Evolutionary conservation across 1,140 invertebrate genomes (phyloP).

Genomic region (Diuraphis noxia): DNA sequence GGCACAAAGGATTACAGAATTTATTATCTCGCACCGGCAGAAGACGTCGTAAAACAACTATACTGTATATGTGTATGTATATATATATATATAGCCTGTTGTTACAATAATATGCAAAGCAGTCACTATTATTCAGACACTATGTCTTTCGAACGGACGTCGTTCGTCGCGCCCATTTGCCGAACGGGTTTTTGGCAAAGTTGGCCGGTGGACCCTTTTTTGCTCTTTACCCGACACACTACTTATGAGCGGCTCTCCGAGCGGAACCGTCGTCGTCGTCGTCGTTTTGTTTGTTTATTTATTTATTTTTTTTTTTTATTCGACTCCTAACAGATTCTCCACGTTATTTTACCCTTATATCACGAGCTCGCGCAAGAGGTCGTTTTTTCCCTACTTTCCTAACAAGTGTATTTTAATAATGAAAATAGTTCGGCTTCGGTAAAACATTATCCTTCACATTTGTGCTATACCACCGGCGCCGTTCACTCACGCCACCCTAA

Average conservation of each 20-base stretch:
- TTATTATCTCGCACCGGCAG: constrained; percentile 34
- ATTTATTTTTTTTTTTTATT: constrained; percentile 6
- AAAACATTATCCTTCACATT: neutral
- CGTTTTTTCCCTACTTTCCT: neutral
- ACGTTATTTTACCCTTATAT: neutral
- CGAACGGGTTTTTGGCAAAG: constrained; percentile 28
- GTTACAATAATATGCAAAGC: constrained; percentile 30
- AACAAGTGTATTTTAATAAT: constrained; percentile 18
- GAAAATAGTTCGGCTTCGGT: neutral
- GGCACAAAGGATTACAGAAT: constrained; percentile 31
- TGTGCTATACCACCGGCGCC: neutral
- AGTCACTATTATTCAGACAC: constrained; percentile 35
- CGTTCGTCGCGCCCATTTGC: neutral
- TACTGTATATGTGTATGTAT: neutral
- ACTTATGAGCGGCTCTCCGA: neutral
- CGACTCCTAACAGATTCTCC: neutral
- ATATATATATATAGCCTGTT: neutral
- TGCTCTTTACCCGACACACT: neutral
- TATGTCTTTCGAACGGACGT: neutral
- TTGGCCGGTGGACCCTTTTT: constrained; percentile 3
- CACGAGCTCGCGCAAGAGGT: neutral
- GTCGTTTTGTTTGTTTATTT: neutral
- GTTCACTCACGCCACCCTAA: neutral
- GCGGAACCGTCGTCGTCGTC: neutral
- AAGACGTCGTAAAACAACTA: constrained; percentile 42